These are phyloP conservation scores for Littorina saxatilis DNA, from an alignment of 1,140 invertebrate genomes.

Conservation along the genomic window DNA sequence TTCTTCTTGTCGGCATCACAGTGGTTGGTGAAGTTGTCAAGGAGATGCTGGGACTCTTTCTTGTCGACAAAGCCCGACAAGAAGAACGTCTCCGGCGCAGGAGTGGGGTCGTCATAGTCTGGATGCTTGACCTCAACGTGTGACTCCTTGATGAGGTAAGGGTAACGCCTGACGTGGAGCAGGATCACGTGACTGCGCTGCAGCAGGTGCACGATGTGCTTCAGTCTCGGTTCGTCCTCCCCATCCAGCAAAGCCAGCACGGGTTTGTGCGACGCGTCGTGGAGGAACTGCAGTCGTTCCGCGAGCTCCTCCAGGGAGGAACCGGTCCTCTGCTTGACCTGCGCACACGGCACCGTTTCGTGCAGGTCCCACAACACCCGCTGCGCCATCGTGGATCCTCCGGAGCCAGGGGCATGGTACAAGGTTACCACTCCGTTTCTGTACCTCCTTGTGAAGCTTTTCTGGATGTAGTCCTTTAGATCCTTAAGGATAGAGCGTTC, in stretches of 20 bases:
- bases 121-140: no score
- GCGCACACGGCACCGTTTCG: constrained; percentile 38
- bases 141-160: constrained; percentile 8
- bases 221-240: constrained; percentile 53
- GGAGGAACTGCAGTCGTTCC: constrained; percentile 36
- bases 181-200: constrained; percentile 45
- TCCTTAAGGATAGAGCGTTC: constrained; percentile 42
- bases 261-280: constrained; percentile 42
- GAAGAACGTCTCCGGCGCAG: not conserved
- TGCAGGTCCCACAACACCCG: constrained; percentile 51
- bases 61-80: constrained; percentile 35
- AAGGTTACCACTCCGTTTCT: constrained; percentile 40
- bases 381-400: constrained; percentile 50
- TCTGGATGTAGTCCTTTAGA: constrained; percentile 31
- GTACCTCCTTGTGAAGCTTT: constrained; percentile 29
- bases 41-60: constrained; percentile 40
- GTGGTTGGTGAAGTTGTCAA: not conserved
- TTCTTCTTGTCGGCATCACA: constrained; percentile 10
- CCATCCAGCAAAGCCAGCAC: constrained; percentile 54
- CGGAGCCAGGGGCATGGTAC: constrained; percentile 50
- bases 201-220: constrained; percentile 33
- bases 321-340: constrained; percentile 34
- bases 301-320: constrained; percentile 36
- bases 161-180: constrained; percentile 44
- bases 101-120: not conserved